These are phyloP conservation scores for Trididemnum clinides DNA, from an alignment of 23 tunicate genomes.

Conservation along the genomic window DNA sequence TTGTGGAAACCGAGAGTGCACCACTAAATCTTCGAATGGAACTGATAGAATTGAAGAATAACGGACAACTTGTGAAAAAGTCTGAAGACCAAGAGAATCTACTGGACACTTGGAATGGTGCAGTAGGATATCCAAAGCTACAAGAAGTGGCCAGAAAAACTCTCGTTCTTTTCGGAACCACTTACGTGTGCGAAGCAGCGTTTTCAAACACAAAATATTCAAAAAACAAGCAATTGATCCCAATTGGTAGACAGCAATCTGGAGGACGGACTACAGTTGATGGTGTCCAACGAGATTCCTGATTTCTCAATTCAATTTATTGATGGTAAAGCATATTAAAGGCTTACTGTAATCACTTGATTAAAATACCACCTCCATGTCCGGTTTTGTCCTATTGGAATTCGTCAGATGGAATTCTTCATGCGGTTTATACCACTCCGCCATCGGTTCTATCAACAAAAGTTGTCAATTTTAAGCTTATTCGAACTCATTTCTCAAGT, in stretches of 20 bases:
- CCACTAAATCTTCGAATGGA: conserved; percentile 50
- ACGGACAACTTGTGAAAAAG: conserved; percentile 30
- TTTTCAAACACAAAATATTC: conserved; percentile 28
- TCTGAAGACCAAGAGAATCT: conserved; percentile 38
- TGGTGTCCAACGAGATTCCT: conserved; percentile 41
- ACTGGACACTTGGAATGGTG: conserved; percentile 32
- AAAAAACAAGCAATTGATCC: conserved; percentile 32
- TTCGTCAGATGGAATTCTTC: no score
- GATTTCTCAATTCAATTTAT: conserved; percentile 30
- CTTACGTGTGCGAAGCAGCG: conserved; percentile 58
- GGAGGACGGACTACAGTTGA: conserved; percentile 24
- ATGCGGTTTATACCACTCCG: no score
- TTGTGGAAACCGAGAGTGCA: conserved; percentile 53
- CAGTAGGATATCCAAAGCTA: conserved; percentile 20
- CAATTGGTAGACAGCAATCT: conserved; percentile 34
- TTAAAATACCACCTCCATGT: no score
- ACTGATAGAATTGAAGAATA: conserved; percentile 47
- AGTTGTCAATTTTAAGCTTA: no score
- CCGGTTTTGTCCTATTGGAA: no score
- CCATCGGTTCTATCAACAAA: no score
- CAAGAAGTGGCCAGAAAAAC: conserved; percentile 41
- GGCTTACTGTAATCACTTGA: no score
- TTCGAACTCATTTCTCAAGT: no score
- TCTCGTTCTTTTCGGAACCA: conserved; percentile 50
- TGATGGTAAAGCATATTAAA: conserved; percentile 10